phyloP scores from a whole-genome alignment of 2,113 vertebrate species.

The Pongo abelii region DNA sequence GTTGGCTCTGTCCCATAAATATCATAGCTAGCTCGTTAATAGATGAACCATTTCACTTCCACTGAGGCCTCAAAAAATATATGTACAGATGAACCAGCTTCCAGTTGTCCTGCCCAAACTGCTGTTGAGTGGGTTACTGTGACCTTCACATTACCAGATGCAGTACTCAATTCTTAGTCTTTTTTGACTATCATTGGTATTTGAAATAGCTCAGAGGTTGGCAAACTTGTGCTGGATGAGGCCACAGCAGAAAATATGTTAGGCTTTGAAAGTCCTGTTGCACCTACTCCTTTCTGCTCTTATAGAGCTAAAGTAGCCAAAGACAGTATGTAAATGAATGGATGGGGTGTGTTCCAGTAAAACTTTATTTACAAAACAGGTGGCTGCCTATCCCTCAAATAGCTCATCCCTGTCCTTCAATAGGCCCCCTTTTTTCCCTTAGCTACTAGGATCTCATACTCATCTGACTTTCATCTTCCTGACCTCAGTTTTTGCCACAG shows the following conservation, averaged over 20 bases:
- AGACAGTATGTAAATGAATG: accelerated
- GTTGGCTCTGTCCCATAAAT: neutral
- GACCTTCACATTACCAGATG: too few species aligned
- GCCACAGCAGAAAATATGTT: neutral
- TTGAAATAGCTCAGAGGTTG: neutral
- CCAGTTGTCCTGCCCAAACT: neutral
- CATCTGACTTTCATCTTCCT: neutral
- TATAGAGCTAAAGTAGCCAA: neutral
- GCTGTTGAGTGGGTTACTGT: neutral
- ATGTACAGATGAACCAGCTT: neutral
- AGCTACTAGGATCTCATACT: too few species aligned
- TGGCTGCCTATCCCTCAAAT: neutral
- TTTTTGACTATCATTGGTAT: neutral
- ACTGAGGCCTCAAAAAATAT: too few species aligned
- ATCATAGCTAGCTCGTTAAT: neutral
- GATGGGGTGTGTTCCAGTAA: neutral
- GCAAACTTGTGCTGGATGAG: neutral
- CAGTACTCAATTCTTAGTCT: neutral
- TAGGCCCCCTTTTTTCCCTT: neutral
- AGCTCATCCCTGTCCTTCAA: neutral
- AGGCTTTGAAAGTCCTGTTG: neutral
- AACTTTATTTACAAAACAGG: neutral
- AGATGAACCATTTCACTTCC: neutral
- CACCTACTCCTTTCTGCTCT: neutral
- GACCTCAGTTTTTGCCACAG: neutral